Base-by-base conservation (phyloP, 2,888 invertebrate species). In the Amorpha juglandis region DNA sequence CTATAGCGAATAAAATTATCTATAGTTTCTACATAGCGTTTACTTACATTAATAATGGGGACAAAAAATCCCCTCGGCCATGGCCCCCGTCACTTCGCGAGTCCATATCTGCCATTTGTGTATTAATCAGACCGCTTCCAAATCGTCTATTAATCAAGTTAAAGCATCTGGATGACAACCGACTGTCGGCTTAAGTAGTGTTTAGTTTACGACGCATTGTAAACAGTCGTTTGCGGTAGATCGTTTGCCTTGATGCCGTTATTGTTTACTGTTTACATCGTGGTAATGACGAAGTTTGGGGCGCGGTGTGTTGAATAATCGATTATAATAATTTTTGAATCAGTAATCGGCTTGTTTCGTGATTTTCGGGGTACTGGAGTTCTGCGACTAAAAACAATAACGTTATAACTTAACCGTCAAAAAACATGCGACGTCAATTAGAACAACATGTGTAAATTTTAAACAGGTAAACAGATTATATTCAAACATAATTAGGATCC, bases 91-190 rank as follows among this genome's bases (percentile, higher is more conserved):
- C 38, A 1, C 45, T 47, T 48, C 14, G 2, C 19, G 21, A 21
- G 14, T 58, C 52, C 63, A 21, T 47, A 47, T 52, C 66, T 63
- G 66, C 14, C 19, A 33, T 19, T 83, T 84, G 80, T 84, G 84
- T 89, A 90, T 88, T 91, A 91, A 90, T 91, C 88, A 88, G 80
- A 80, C 74, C 78, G 81, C 76, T 86, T 83, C 86, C 84, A 85
- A 90, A 90, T 90, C 87, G 87, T 81, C 91, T 84, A 92, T 92
- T 91, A 92, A 92, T 93, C 92, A 92, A 87, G 88, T 88, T 88
- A 83, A 90, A 91, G 90, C 90, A 88, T 90, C 90, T 90, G 87
- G 86, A 87, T 90, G 92, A 91, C 92, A 92, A 88, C 82, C 78
- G 83, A 87, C 89, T 92, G 92, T 91, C 92, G 87, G 86, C 84